Base-by-base conservation (phyloP, 2,888 invertebrate genomes). In the Calliopum simillimum region DNA sequence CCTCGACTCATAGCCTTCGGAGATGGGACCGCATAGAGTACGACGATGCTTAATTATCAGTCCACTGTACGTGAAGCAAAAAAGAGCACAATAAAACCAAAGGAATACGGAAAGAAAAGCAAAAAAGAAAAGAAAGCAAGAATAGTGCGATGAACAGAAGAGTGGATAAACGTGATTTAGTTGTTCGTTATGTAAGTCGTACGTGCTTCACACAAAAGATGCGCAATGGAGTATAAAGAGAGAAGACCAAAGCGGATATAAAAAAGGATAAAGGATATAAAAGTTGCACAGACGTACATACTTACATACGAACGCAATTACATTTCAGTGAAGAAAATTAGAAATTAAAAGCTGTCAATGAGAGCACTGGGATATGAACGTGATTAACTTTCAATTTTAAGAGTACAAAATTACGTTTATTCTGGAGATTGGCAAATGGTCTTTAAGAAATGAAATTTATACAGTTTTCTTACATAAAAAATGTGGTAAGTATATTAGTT, bases 1-100 rank as follows among this genome's bases (percentile, higher is more conserved):
- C 64, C 86, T 79, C 41, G 86, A 85, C 74, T 86, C 86, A 70
- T 86, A 86, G 71, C 84, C 85, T 73, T 85, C 85, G 73, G 84
- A 77, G 51, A 84, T 80, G 67, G 86, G 82, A 14, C 84, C 85
- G 76, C 86, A 86, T 55, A 86, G 76, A 23, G 85, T 81, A 69
- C 81, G 81, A 43, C 85, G 83, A 76, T 85, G 85, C 74, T 82
- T 85, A 73, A 86, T 79, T 76, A 81, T 85, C 73, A 86, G 77
- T 62, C 81, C 85, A 63, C 85, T 86, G 73, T 62, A 49, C 21
- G 44, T 21, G 59, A 55, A n/a, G n/a, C 47, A 61, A 43, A 67
- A 43, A 71, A 43, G 56, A 43, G 58, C 59, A 69, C 23, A 62
- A 68, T 21, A 65, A 41, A 63, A 51, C 33, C 65, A 70, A 67